Percentiles rank a stretch among this genome's conserved stretches.
Conservation (phyloP, 2,888 invertebrate genomes). For the Unio delphinus region DNA sequence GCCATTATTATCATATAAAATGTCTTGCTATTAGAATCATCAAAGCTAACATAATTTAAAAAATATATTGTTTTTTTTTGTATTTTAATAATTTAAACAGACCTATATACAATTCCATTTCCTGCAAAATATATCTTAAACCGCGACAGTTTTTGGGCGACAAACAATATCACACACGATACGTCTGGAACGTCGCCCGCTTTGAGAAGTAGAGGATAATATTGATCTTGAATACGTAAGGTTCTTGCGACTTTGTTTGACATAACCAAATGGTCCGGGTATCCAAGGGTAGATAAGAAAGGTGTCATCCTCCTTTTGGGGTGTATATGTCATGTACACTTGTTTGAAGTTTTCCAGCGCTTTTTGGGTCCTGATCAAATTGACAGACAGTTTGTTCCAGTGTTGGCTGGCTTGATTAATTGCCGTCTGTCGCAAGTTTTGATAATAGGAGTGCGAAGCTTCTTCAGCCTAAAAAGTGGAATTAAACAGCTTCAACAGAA, state of each 20-base stretch:
- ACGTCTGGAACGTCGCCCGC: too few species aligned
- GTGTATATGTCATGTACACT: slow-evolving; percentile 55
- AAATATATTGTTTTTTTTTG: too few species aligned
- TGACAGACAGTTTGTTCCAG: slow-evolving; percentile 51
- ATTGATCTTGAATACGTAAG: too few species aligned
- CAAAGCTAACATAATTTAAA: too few species aligned
- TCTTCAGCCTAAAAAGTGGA: slow-evolving; percentile 34
- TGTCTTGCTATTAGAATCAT: too few species aligned
- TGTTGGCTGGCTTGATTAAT: slow-evolving; percentile 47
- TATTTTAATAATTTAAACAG: too few species aligned
- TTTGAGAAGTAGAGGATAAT: too few species aligned
- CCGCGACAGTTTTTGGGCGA: too few species aligned
- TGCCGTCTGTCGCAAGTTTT: slow-evolving; percentile 37
- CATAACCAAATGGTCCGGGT: slow-evolving; percentile 42
- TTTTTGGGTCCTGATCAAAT: slow-evolving; percentile 42
- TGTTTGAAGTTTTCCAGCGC: slow-evolving; percentile 45
- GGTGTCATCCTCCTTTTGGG: slow-evolving; percentile 51
- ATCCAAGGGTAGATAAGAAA: slow-evolving; percentile 61
- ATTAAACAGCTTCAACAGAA: not conserved
- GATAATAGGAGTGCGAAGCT: slow-evolving; percentile 45
- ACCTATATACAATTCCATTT: too few species aligned
- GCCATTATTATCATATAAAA: too few species aligned
- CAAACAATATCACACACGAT: too few species aligned
- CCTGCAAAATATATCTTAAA: too few species aligned
- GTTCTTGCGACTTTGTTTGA: slow-evolving; percentile 13